Evolutionary conservation across 2,797 vertebrate species (phyloP).

Genomic region (Loriculus beryllinus): DNA sequence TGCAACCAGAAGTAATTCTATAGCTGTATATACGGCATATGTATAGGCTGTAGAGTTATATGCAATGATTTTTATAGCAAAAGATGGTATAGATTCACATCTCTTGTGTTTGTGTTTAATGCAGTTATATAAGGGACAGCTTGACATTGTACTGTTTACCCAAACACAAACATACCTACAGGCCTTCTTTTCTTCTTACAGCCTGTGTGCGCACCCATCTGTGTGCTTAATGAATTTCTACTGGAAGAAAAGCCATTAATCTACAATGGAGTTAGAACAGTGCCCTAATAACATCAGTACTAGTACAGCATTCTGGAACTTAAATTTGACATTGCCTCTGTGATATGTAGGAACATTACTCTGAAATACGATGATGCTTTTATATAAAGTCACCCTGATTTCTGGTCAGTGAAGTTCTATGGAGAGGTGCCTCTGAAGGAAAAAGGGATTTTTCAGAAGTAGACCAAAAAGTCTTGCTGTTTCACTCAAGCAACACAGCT

Average conservation of each 20-base stretch:
- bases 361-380: neutral
- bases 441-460: neutral
- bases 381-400: neutral
- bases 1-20: neutral
- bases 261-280: neutral
- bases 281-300: neutral
- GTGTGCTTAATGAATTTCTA: neutral
- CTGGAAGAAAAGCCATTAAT: neutral
- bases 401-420: neutral
- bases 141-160: neutral
- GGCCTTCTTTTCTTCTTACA: neutral
- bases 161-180: neutral
- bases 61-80: neutral
- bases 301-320: neutral
- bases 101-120: neutral
- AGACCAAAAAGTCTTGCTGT: rapidly evolving
- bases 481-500: neutral
- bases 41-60: neutral
- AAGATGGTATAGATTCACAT: rapidly evolving
- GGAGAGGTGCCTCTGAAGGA: neutral
- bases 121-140: neutral
- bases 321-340: neutral
- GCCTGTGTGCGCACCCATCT: rapidly evolving
- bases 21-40: neutral
- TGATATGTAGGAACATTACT: neutral